Evolutionary conservation across 2,888 invertebrate species (phyloP).

Genomic region (Agrotis ipsilon): DNA sequence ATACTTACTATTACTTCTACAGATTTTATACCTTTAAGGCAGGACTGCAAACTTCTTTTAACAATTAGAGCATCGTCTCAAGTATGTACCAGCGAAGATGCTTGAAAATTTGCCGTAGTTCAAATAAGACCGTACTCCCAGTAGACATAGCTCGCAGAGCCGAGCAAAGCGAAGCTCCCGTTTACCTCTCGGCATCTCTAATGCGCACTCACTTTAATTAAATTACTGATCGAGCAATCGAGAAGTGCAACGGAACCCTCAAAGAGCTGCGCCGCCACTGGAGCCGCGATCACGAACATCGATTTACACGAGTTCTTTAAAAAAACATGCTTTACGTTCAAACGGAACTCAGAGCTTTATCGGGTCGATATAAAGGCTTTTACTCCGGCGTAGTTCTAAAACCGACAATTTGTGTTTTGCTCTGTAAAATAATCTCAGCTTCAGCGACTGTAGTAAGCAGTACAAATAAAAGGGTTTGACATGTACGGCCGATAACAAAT

Average conservation of each 20-base stretch:
- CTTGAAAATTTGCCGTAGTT: slow-evolving; percentile 65
- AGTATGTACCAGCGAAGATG: slow-evolving; percentile 56
- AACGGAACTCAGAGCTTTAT: slow-evolving; percentile 32
- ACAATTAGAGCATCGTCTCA: slow-evolving; percentile 53
- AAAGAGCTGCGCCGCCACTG: slow-evolving; percentile 67
- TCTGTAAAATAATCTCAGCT: slow-evolving; percentile 5
- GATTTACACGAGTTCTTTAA: slow-evolving; percentile 51
- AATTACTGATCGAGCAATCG: slow-evolving; percentile 80
- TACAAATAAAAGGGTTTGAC: slow-evolving; percentile 40
- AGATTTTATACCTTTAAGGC: slow-evolving; percentile 27
- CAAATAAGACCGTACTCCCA: slow-evolving; percentile 71
- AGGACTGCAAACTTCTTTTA: slow-evolving; percentile 33
- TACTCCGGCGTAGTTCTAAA: slow-evolving; percentile 29
- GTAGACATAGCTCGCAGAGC: slow-evolving; percentile 60
- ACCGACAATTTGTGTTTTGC: slow-evolving; percentile 19
- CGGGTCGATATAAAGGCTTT: slow-evolving; percentile 19
- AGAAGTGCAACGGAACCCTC: slow-evolving; percentile 73
- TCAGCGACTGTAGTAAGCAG: slow-evolving; percentile 6
- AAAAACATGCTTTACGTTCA: slow-evolving; percentile 41
- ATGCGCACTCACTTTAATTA: slow-evolving; percentile 84
- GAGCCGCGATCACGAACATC: slow-evolving; percentile 51
- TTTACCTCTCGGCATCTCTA: slow-evolving; percentile 78
- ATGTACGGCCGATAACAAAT: slow-evolving; percentile 59
- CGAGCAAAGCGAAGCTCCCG: slow-evolving; percentile 71
- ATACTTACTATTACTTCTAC: slow-evolving; percentile 1